Evolutionary conservation across 2,113 vertebrate genomes (phyloP).

Genomic region (Gopherus evgoodei): DNA sequence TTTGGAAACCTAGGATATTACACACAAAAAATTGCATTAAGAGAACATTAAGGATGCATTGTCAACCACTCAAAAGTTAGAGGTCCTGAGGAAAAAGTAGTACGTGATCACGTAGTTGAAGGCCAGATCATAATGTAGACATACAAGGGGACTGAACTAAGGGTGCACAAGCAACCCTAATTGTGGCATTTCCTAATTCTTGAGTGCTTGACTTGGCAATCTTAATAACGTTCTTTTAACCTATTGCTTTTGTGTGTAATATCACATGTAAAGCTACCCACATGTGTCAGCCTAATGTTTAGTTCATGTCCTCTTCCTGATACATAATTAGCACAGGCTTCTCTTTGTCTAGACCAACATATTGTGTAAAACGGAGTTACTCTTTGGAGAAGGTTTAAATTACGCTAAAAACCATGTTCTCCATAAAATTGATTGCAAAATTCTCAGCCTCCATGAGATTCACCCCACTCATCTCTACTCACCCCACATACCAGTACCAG

Average conservation of each 20-base stretch:
- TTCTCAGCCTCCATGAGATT: neutral
- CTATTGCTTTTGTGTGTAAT: neutral
- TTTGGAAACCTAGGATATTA: neutral
- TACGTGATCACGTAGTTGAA: neutral
- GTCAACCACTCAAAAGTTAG: neutral
- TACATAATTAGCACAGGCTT: neutral
- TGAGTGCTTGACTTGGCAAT: neutral
- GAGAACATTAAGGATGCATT: neutral
- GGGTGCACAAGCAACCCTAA: neutral
- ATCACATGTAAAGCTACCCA: neutral
- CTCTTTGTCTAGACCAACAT: neutral
- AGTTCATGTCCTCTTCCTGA: neutral
- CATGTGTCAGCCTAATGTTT: neutral
- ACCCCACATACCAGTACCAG: neutral
- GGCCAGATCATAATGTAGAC: neutral
- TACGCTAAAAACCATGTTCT: neutral
- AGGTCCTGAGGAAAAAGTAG: neutral
- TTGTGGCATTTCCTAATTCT: neutral
- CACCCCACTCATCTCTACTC: neutral
- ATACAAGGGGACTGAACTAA: neutral
- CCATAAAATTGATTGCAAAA: neutral
- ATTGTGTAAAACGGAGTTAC: neutral
- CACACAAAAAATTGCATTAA: neutral
- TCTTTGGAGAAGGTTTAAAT: neutral
- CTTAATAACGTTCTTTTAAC: neutral